phyloP scores from a whole-genome alignment of 2,113 vertebrate genomes.

The Phylloscopus trochilus region DNA sequence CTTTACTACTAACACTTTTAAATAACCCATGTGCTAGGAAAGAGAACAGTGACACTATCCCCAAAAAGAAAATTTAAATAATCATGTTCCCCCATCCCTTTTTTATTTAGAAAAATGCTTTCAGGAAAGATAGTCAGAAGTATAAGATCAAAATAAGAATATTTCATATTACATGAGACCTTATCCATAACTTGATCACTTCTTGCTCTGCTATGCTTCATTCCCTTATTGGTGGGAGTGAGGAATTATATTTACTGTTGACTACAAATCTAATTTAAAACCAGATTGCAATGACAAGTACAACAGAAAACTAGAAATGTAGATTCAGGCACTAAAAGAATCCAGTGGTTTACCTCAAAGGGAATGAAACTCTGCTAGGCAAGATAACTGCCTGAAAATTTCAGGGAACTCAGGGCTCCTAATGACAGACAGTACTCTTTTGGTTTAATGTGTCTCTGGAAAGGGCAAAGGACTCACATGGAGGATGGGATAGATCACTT shows the following conservation, averaged over 20 bases:
- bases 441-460: background rate
- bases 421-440: background rate
- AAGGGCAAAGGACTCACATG: background rate
- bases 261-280: background rate
- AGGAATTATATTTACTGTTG: background rate
- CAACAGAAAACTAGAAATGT: background rate
- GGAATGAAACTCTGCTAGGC: background rate
- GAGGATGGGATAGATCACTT: background rate
- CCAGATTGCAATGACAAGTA: background rate
- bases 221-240: background rate
- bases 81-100: fast-evolving
- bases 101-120: background rate
- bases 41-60: background rate
- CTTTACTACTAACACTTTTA: background rate
- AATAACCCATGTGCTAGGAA: background rate
- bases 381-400: background rate
- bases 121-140: background rate
- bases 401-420: background rate
- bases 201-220: background rate
- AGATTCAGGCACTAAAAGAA: background rate
- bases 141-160: background rate
- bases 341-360: background rate
- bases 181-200: background rate
- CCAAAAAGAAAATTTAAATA: background rate
- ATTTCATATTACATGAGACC: background rate